phyloP scores from a whole-genome alignment of 1,140 invertebrate species.

The Drosophila varians region DNA sequence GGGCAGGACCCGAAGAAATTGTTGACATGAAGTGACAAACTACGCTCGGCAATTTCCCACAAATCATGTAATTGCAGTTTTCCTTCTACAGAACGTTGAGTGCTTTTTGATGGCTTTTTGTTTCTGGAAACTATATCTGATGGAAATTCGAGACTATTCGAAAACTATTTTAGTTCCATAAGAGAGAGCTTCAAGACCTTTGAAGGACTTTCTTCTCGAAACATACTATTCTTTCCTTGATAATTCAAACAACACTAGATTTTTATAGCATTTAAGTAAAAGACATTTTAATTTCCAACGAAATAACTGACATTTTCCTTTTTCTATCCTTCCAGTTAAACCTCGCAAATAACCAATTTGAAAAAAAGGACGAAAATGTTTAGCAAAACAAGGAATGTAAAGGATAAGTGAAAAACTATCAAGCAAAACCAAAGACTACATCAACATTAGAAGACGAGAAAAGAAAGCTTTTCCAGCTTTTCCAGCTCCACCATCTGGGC shows the following conservation, averaged over 20 bases:
- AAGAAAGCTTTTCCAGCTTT: conserved; percentile 7
- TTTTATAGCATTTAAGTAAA: too few relatives aligned
- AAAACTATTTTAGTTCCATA: too few relatives aligned
- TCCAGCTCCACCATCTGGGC: conserved; percentile 43
- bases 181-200: too few relatives aligned
- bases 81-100: not conserved
- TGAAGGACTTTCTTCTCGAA: too few relatives aligned
- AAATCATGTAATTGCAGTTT: conserved; percentile 22
- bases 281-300: too few relatives aligned
- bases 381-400: conserved; percentile 22
- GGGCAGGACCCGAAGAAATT: conserved; percentile 7
- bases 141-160: not conserved
- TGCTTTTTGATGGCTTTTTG: not conserved
- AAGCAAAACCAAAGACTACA: not conserved
- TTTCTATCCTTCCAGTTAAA: conserved; percentile 15
- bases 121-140: not conserved
- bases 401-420: conserved; percentile 6
- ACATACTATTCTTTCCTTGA: too few relatives aligned
- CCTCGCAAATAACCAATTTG: conserved; percentile 19
- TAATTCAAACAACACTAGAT: too few relatives aligned
- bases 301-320: too few relatives aligned
- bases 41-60: conserved; percentile 11
- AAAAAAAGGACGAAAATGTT: conserved; percentile 21
- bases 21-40: conserved; percentile 28
- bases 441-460: not conserved